Evolutionary conservation across 2,888 invertebrate genomes (phyloP).

Genomic region (Cerceris rybyensis): DNA sequence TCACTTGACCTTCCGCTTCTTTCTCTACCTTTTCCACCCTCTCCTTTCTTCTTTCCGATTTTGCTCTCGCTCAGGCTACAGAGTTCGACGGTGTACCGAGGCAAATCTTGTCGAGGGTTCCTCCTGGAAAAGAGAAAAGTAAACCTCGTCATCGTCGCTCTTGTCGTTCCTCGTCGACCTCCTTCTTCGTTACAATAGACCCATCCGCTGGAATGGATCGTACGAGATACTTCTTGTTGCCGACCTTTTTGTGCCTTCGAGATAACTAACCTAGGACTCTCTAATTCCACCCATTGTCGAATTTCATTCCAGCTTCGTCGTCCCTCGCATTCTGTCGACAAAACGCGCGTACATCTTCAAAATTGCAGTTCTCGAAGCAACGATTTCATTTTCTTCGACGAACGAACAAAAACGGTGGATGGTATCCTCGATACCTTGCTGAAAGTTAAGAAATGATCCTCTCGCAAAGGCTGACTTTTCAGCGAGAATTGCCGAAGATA

Average conservation of each 20-base stretch:
- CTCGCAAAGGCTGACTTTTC: not conserved
- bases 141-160: too few species aligned
- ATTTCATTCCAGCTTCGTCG: not conserved
- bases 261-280: not conserved
- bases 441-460: not conserved
- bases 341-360: too few species aligned
- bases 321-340: too few species aligned
- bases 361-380: too few species aligned
- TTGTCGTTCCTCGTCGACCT: too few species aligned
- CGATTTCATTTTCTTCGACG: too few species aligned
- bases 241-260: not conserved
- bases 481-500: conserved; percentile 32
- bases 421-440: too few species aligned
- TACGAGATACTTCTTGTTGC: conserved; percentile 6
- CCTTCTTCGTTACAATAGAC: too few species aligned
- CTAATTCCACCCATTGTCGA: not conserved
- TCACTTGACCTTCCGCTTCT: conserved; percentile 30
- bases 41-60: conserved; percentile 13
- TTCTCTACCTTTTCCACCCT: not conserved
- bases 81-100: conserved; percentile 34
- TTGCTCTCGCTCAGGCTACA: conserved; percentile 26
- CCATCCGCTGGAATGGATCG: too few species aligned
- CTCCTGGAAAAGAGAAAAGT: too few species aligned
- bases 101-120: conserved; percentile 51
- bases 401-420: not conserved